Evolutionary conservation across 2,888 invertebrate genomes (phyloP), one percentile per base, ranked within the genome.

Genomic region (Malthinus seriepunctatus): DNA sequence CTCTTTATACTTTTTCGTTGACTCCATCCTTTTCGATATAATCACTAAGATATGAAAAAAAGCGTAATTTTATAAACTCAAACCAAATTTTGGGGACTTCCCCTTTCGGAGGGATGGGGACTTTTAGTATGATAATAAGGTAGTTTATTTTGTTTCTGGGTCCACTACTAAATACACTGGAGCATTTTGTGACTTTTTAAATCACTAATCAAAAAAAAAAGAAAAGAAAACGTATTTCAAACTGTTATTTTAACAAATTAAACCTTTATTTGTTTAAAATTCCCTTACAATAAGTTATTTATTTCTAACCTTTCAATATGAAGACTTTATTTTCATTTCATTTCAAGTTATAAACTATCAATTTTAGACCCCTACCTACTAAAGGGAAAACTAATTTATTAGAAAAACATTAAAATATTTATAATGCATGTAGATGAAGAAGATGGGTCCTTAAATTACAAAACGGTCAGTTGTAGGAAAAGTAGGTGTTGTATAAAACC

Each of bases 401-500:
- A 39, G 23, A 15, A 14, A 39, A 14, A 39, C 14, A 39, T 39
- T 39, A 39, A 23, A 7, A 39, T 23, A 12, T 11, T 39, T 39
- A 39, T 39, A 15, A 39, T 10, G 23, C 23, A 23, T 5, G 23
- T 2, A 23, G 23, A 23, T 23, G 23, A 23, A 23, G 39, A 39
- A 23, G 39, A 39, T 39, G 39, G 23, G 23, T 23, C 23, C 23
- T 5, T 23, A 23, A 23, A 23, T 23, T 23, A 23, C 23, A 35
- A 32, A 39, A 46, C 10, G 49, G 49, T 9, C 49, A 49, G 49
- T 11, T 23, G 2, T 23, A 12, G 42, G 12, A 42, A 12, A 48
- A 15, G 48, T 23, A 23, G 15, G 32, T 23, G 59, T 37, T 54
- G 38, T 49, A 50, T 50, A 54, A 63, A 65, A 62, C 61, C 58